Evolutionary conservation across 2,888 invertebrate genomes (phyloP).

Genomic region (Pheosia tremula): DNA sequence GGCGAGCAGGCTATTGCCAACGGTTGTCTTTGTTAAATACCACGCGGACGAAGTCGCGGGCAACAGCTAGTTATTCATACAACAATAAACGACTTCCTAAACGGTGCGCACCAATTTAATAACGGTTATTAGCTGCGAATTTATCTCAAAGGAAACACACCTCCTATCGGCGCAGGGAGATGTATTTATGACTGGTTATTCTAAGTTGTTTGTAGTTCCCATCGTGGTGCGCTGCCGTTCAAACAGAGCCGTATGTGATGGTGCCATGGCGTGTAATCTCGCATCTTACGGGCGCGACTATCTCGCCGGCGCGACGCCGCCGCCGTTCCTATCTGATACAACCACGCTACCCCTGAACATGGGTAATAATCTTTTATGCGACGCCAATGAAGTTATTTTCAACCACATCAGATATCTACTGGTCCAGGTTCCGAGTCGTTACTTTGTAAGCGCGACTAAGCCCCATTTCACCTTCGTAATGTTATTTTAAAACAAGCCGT

Average conservation of each 20-base stretch:
- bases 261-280: constrained; percentile 49
- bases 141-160: constrained; percentile 60
- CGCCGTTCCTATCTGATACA: constrained; percentile 51
- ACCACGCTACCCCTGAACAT: constrained; percentile 47
- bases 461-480: background rate
- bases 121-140: constrained; percentile 46
- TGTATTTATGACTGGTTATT: constrained; percentile 63
- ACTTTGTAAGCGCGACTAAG: constrained; percentile 28
- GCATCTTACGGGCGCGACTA: constrained; percentile 36
- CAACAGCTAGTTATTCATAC: constrained; percentile 28
- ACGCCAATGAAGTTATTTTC: constrained; percentile 62
- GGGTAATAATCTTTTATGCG: constrained; percentile 61
- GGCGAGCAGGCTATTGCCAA: too few relatives aligned
- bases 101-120: constrained; percentile 48
- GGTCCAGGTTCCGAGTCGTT: constrained; percentile 19
- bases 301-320: constrained; percentile 41
- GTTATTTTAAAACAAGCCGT: background rate
- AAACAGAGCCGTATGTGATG: constrained; percentile 49
- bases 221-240: constrained; percentile 47
- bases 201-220: constrained; percentile 66
- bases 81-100: constrained; percentile 55
- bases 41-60: too few relatives aligned
- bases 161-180: constrained; percentile 48
- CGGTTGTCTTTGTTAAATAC: too few relatives aligned
- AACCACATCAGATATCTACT: constrained; percentile 41